Evolutionary conservation across 2,113 vertebrate genomes (phyloP).

Genomic region (Notothenia rossii): DNA sequence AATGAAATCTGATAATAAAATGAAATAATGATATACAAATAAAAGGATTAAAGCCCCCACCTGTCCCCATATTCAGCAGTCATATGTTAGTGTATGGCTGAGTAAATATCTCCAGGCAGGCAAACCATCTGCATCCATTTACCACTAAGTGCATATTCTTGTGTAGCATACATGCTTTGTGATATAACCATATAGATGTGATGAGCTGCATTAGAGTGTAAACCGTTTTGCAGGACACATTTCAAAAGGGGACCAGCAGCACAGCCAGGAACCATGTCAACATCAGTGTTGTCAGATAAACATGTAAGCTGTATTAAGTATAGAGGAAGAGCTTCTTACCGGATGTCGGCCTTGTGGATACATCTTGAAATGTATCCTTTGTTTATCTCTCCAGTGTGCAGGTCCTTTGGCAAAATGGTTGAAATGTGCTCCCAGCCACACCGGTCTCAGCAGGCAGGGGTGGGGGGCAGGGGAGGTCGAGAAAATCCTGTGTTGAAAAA

Average conservation of each 20-base stretch:
- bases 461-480: constrained; percentile 41
- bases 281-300: constrained; percentile 41
- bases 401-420: constrained; percentile 73
- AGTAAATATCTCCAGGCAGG: constrained; percentile 64
- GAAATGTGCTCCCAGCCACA: constrained; percentile 69
- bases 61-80: constrained; percentile 54
- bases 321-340: constrained; percentile 85
- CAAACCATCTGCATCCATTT: constrained; percentile 66
- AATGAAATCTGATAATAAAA: constrained; percentile 28
- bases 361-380: constrained; percentile 88
- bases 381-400: constrained; percentile 77
- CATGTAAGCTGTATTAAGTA: constrained; percentile 36
- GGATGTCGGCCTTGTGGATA: constrained; percentile 97
- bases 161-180: constrained; percentile 46
- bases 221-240: constrained; percentile 26
- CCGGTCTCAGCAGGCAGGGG: constrained; percentile 69
- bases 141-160: constrained; percentile 47
- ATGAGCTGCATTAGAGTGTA: constrained; percentile 45
- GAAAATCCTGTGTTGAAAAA: constrained; percentile 71
- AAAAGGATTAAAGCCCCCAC: constrained; percentile 43
- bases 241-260: constrained; percentile 27
- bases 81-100: constrained; percentile 45
- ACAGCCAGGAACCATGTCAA: constrained; percentile 46
- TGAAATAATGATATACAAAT: background rate
- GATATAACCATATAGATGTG: constrained; percentile 33